These are phyloP conservation scores for Muscina levida DNA, from an alignment of 2,888 invertebrate genomes.

Conservation along the genomic window DNA sequence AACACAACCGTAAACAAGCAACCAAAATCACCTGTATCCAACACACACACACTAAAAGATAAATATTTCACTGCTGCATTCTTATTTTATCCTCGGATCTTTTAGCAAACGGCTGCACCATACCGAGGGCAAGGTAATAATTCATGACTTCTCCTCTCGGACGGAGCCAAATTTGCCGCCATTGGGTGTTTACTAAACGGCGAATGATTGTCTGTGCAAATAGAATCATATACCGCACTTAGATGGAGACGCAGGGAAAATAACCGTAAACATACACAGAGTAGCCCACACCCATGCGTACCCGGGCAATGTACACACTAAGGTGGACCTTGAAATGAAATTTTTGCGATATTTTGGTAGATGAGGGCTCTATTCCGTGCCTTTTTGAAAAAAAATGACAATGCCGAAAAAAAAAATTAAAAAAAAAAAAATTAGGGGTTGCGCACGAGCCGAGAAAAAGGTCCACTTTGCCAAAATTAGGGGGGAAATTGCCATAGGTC, in stretches of 20 bases:
- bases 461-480: too few species aligned
- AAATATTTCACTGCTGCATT: conserved; percentile 40
- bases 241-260: not conserved
- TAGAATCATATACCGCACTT: not conserved
- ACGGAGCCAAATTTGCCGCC: conserved; percentile 48
- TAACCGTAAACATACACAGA: not conserved
- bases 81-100: not conserved
- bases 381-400: too few species aligned
- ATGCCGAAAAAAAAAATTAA: too few species aligned
- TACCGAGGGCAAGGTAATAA: conserved; percentile 1
- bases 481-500: too few species aligned
- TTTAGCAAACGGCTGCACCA: not conserved
- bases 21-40: not conserved
- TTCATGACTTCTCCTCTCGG: conserved; percentile 54
- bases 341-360: too few species aligned
- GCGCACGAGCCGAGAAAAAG: too few species aligned
- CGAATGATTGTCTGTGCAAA: conserved; percentile 53
- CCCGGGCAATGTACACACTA: too few species aligned
- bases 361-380: too few species aligned
- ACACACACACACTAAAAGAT: conserved; percentile 28
- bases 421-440: too few species aligned
- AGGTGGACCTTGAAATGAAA: too few species aligned
- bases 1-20: too few species aligned
- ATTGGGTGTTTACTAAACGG: conserved; percentile 59
- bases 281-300: too few species aligned